Evolutionary conservation across 2,113 vertebrate species (phyloP).

Genomic region (Sylvilagus bachmani): DNA sequence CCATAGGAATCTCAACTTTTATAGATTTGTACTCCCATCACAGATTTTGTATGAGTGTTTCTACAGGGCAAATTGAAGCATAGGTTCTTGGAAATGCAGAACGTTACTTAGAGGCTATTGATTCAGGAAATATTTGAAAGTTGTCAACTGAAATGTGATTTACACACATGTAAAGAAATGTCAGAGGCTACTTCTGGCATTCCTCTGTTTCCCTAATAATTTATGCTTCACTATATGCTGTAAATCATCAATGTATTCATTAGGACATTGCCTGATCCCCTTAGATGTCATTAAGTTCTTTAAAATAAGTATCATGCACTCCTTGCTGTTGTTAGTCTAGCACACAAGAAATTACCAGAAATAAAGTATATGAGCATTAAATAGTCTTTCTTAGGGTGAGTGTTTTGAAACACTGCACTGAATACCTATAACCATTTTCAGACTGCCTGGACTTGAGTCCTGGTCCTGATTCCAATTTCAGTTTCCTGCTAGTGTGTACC

Average conservation of each 20-base stretch:
- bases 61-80: background rate
- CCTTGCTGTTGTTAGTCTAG: background rate
- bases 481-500: too few species aligned
- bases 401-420: too few species aligned
- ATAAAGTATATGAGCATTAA: background rate
- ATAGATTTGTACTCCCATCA: background rate
- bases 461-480: too few species aligned
- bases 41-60: background rate
- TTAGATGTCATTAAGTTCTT: background rate
- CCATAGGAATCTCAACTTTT: background rate
- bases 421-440: too few species aligned
- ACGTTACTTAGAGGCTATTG: background rate
- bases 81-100: background rate
- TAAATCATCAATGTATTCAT: background rate
- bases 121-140: constrained; percentile 12
- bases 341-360: background rate
- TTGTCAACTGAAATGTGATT: background rate
- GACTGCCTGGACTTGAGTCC: too few species aligned
- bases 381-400: background rate
- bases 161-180: background rate
- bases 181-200: background rate
- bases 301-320: background rate
- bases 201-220: background rate
- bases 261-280: background rate
- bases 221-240: background rate